Evolutionary conservation across 2,888 invertebrate species (phyloP).

Genomic region (Chouioia cunea): DNA sequence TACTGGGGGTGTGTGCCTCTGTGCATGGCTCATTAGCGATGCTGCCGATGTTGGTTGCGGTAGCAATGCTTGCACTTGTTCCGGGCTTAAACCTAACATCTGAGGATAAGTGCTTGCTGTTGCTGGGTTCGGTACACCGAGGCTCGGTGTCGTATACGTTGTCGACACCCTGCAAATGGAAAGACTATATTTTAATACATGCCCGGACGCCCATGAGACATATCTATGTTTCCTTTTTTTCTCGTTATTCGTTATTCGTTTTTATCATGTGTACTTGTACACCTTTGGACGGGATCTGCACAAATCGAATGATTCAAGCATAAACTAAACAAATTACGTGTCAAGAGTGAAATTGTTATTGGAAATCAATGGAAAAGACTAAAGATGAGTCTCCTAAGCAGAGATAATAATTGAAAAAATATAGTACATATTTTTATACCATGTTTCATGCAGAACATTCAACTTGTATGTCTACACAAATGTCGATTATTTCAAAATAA

Average conservation of each 20-base stretch:
- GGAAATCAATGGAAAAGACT: slow-evolving; percentile 41
- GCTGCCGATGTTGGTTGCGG: slow-evolving; percentile 64
- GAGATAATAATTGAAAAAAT: slow-evolving; percentile 19
- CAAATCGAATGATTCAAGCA: slow-evolving; percentile 28
- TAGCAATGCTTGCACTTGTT: slow-evolving; percentile 67
- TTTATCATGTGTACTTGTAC: slow-evolving; percentile 11
- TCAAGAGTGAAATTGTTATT: not conserved
- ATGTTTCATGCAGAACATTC: slow-evolving; percentile 24
- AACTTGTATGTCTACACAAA: no score
- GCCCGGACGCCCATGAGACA: no score
- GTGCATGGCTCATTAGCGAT: slow-evolving; percentile 63
- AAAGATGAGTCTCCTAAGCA: slow-evolving; percentile 49
- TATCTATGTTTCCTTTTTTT: slow-evolving; percentile 18
- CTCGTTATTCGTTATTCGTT: not conserved
- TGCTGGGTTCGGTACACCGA: slow-evolving; percentile 64
- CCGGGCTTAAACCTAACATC: slow-evolving; percentile 68
- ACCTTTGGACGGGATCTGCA: not conserved
- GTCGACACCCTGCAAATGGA: slow-evolving; percentile 67
- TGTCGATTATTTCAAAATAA: no score
- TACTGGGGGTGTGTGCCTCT: slow-evolving; percentile 67
- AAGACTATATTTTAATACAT: slow-evolving; percentile 45
- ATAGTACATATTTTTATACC: not conserved
- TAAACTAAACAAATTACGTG: slow-evolving; percentile 16
- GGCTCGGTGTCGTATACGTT: slow-evolving; percentile 67
- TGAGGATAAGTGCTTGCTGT: slow-evolving; percentile 67